Conservation (phyloP, 2,888 invertebrate genomes). For the Pycnomerus fuliginosus region DNA sequence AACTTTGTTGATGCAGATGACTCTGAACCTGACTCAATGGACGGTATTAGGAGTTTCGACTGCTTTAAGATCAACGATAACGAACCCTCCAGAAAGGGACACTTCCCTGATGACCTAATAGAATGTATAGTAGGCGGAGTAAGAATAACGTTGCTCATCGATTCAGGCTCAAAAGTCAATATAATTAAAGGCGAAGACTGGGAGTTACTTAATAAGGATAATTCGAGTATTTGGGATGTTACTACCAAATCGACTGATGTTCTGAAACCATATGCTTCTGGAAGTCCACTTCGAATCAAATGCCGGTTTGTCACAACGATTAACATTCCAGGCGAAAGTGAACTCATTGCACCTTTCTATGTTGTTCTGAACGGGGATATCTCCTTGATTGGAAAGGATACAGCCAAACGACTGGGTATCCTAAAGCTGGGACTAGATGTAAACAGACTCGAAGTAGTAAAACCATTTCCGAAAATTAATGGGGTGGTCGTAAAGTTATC, state of each 20-base stretch:
- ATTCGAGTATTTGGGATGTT: neutral
- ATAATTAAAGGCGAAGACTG: neutral
- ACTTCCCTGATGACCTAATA: neutral
- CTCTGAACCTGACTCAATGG: neutral
- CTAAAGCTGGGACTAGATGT: neutral
- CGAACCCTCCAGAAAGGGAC: neutral
- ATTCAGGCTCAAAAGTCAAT: neutral
- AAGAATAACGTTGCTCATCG: neutral
- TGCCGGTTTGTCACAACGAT: neutral
- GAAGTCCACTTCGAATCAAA: neutral
- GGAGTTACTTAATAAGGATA: neutral
- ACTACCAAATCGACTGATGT: no score
- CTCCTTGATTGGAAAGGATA: neutral
- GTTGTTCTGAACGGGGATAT: neutral
- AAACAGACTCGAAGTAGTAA: neutral
- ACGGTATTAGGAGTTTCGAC: neutral
- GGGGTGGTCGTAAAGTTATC: neutral
- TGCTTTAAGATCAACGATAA: neutral
- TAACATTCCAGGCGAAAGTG: neutral
- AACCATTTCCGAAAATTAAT: neutral
- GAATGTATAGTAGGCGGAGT: neutral
- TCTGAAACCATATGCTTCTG: neutral
- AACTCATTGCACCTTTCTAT: constrained; percentile 1
- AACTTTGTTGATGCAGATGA: neutral
- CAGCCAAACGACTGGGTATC: neutral